A percentile compares a stretch with the other conserved stretches of the same genome.
These are phyloP conservation scores for Metopolophium dirhodum DNA, from an alignment of 1,140 invertebrate genomes.

Conservation along the genomic window DNA sequence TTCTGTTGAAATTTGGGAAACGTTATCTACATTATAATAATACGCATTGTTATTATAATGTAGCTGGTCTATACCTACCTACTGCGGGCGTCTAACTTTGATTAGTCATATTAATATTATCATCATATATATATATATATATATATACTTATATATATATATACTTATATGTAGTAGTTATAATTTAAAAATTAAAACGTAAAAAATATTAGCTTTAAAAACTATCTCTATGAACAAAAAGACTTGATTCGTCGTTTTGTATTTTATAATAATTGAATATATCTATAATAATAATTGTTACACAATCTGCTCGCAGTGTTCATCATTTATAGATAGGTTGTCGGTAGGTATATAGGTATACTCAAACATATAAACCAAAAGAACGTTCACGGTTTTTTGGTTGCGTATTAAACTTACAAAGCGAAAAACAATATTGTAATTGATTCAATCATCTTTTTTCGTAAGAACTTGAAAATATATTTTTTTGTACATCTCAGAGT, in stretches of 20 bases:
- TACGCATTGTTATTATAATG: background rate
- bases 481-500: too few species aligned
- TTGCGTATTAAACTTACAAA: background rate
- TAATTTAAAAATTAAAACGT: background rate
- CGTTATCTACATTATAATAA: background rate
- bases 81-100: background rate
- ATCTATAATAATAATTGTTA: background rate
- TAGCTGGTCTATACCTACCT: background rate
- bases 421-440: background rate
- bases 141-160: too few species aligned
- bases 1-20: slow-evolving; percentile 13
- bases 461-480: background rate
- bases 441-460: background rate
- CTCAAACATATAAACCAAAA: background rate
- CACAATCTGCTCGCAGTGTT: background rate
- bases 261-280: background rate
- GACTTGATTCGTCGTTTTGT: background rate
- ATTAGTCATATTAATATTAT: background rate
- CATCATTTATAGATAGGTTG: background rate
- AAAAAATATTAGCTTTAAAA: background rate
- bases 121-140: too few species aligned
- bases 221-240: background rate
- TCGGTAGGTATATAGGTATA: background rate
- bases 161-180: background rate
- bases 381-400: background rate